Evolutionary conservation across 1,140 invertebrate genomes (phyloP).

Genomic region (Drosophila neocordata): DNA sequence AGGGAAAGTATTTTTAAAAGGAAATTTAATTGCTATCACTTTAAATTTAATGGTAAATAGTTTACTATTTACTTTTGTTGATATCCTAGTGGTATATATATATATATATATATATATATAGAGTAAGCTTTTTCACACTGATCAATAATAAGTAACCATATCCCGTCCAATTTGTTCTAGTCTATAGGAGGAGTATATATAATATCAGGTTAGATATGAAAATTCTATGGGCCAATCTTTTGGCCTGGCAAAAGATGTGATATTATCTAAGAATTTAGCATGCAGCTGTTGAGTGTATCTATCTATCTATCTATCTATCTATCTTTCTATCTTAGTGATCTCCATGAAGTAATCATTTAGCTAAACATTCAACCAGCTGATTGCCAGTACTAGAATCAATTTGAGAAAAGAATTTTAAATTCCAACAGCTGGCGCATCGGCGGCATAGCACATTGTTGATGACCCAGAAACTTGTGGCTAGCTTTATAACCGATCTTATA

Average conservation of each 20-base stretch:
- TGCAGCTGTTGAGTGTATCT: not conserved
- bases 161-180: too few species aligned
- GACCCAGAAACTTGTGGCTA: slow-evolving; percentile 39
- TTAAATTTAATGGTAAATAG: too few species aligned
- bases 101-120: too few species aligned
- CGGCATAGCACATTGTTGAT: slow-evolving; percentile 10
- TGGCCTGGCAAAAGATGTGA: not conserved
- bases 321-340: not conserved
- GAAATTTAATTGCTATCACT: too few species aligned
- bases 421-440: not conserved
- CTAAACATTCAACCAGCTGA: slow-evolving; percentile 7
- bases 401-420: slow-evolving; percentile 6
- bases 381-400: slow-evolving; percentile 7
- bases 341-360: slow-evolving; percentile 6
- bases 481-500: slow-evolving; percentile 14
- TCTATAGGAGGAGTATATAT: too few species aligned
- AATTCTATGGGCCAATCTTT: not conserved
- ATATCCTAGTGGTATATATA: too few species aligned
- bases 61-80: too few species aligned
- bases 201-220: not conserved
- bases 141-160: too few species aligned
- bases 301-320: too few species aligned
- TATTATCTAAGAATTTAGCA: not conserved
- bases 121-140: too few species aligned
- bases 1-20: too few species aligned